Evolutionary conservation across 2,113 vertebrate genomes (phyloP).

Genomic region (Lampris incognitus): DNA sequence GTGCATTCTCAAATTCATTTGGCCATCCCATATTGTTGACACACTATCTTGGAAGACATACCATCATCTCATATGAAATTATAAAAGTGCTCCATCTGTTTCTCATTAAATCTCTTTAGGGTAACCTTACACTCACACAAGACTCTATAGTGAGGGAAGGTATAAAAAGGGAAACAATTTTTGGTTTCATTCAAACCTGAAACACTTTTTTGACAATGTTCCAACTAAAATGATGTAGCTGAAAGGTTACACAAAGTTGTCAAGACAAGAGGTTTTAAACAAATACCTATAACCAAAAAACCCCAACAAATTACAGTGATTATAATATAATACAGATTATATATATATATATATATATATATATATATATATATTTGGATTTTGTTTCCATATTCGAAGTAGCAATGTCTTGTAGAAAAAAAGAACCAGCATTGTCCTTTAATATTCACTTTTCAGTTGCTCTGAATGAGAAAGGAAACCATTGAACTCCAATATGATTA

Average conservation of each 20-base stretch:
- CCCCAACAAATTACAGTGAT: slow-evolving; percentile 53
- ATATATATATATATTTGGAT: slow-evolving; percentile 18
- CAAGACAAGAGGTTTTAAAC: slow-evolving; percentile 49
- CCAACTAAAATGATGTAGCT: slow-evolving; percentile 47
- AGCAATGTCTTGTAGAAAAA: slow-evolving; percentile 60
- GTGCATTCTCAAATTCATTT: slow-evolving; percentile 46
- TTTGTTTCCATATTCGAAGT: slow-evolving; percentile 63
- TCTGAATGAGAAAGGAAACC: slow-evolving; percentile 62
- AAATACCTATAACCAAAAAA: slow-evolving; percentile 37
- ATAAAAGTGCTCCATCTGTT: slow-evolving; percentile 57
- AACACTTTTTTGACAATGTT: slow-evolving; percentile 39
- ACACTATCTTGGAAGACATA: slow-evolving; percentile 72
- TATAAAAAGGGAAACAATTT: slow-evolving; percentile 53
- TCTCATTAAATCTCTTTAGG: slow-evolving; percentile 32
- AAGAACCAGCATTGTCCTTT: slow-evolving; percentile 39
- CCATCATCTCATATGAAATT: slow-evolving; percentile 43
- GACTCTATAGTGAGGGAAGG: slow-evolving; percentile 27
- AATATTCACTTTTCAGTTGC: slow-evolving; percentile 48
- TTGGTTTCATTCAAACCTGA: slow-evolving; percentile 65
- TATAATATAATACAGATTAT: slow-evolving; percentile 68
- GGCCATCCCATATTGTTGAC: slow-evolving; percentile 75
- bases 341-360: slow-evolving; percentile 53
- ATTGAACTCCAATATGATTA: slow-evolving; percentile 43
- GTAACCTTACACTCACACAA: slow-evolving; percentile 40
- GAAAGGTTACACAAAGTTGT: slow-evolving; percentile 55